Evolutionary conservation across 1,140 invertebrate genomes (phyloP).

Genomic region (Aphis gossypii): DNA sequence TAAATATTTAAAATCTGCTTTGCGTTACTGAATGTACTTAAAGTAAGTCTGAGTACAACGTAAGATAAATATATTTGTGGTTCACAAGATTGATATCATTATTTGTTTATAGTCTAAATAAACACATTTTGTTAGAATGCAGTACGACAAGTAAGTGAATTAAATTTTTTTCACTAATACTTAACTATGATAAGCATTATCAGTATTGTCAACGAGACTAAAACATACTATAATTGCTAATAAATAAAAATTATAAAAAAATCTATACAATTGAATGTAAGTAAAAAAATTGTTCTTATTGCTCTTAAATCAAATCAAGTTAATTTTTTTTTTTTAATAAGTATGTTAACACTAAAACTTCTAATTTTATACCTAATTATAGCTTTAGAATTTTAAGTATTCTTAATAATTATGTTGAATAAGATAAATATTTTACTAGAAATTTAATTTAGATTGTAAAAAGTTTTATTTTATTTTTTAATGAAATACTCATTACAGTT

Average conservation of each 20-base stretch:
- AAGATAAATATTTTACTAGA: neutral
- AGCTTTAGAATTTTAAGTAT: neutral
- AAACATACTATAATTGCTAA: too few relatives aligned
- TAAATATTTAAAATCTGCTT: too few relatives aligned
- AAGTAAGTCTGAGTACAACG: too few relatives aligned
- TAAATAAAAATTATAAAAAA: too few relatives aligned
- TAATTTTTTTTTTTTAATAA: neutral
- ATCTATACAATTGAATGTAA: too few relatives aligned
- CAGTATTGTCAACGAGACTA: neutral
- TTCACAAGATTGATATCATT: too few relatives aligned
- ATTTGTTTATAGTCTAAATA: neutral
- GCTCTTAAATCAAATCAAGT: neutral
- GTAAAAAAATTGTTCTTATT: neutral
- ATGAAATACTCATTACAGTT: neutral
- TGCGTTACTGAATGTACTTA: too few relatives aligned
- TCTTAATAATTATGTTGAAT: neutral
- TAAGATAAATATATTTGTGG: too few relatives aligned
- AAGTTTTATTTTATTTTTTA: constrained; percentile 5
- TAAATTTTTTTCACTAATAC: neutral
- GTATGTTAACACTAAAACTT: neutral
- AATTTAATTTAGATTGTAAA: neutral
- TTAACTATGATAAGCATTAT: neutral
- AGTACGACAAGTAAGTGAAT: neutral
- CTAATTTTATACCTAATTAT: neutral
- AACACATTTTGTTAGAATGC: neutral